These are phyloP conservation scores for Gryon sp. DNA, from an alignment of 1,140 invertebrate genomes.

Conservation along the genomic window DNA sequence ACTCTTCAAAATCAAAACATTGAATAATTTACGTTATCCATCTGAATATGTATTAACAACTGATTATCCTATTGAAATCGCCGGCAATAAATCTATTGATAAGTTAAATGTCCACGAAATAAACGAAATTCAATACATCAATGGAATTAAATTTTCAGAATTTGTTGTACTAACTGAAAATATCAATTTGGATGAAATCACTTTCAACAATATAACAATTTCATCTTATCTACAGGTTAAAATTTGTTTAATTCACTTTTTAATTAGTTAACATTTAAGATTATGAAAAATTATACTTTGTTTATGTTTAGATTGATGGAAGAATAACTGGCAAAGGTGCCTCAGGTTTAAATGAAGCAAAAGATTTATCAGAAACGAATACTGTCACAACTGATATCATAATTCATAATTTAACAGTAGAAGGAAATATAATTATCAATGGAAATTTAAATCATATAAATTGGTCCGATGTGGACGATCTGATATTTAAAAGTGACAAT, in stretches of 20 bases:
- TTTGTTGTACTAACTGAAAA: slow-evolving; percentile 62
- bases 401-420: slow-evolving; percentile 61
- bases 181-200: slow-evolving; percentile 59
- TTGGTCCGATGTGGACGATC: slow-evolving; percentile 62
- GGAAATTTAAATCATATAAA: slow-evolving; percentile 36
- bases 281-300: slow-evolving; percentile 11
- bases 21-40: slow-evolving; percentile 68
- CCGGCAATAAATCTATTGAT: slow-evolving; percentile 61
- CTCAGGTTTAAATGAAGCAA: slow-evolving; percentile 11
- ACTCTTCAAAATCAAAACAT: slow-evolving; percentile 9
- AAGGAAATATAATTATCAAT: slow-evolving; percentile 63
- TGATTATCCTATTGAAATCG: slow-evolving; percentile 27
- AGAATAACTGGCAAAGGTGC: slow-evolving; percentile 48
- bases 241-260: background rate
- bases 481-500: slow-evolving; percentile 62
- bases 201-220: slow-evolving; percentile 67
- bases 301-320: slow-evolving; percentile 64
- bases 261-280: slow-evolving; percentile 10
- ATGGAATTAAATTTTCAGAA: slow-evolving; percentile 63
- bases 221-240: slow-evolving; percentile 54
- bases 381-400: slow-evolving; percentile 36
- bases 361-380: slow-evolving; percentile 53
- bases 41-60: slow-evolving; percentile 54
- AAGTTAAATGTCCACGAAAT: slow-evolving; percentile 38
- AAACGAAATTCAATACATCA: slow-evolving; percentile 53